Base-by-base conservation (phyloP, 2,888 invertebrate species). In the Eubasilissa splendida region DNA sequence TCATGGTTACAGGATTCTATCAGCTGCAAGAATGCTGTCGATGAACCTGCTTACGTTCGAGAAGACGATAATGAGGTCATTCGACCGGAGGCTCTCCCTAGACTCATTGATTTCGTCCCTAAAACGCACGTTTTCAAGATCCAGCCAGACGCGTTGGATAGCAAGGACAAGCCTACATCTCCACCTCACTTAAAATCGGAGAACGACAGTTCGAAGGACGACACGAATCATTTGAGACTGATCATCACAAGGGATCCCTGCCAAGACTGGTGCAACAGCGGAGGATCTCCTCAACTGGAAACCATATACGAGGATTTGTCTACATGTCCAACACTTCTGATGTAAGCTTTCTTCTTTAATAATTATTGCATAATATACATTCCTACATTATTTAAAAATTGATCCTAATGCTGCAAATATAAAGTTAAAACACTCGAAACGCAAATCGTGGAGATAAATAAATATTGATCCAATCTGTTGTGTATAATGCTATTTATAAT, bases 61-160 rank as follows among this genome's bases (percentile, higher is more conserved):
- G 90, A 91, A 78, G 90, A 90, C 76, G 85, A 85, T 73, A 85
- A 85, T 52, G 87, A 87, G 22, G 87, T 85, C 82, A 83, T 87
- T 80, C 84, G 87, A 73, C 88, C 90, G 14, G 90, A 90, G 86
- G 88, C 90, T 84, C 87, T 94, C 83, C 95, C 94, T 12, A 91
- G 95, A 71, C 88, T 95, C 7, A 94, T 95, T 80, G 94, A 95
- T 87, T 93, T 94, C 86, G 93, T 95, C 42, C 93, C 94, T 10
- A 94, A 94, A 86, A 89, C 90, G 71, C 60, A 68, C 12, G 76
- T 42, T 56, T 31, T 56, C 14, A 78, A 56, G 58, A n/a, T n/a
- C 33, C 56, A 58, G 9, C 58, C 53, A 33, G 63, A 71, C 22
- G 66, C 77, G 12, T 22, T 14, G 42, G 58, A 74, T 12, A 50